These are phyloP conservation scores for Lindbergichthys nudifrons DNA, from an alignment of 2,797 vertebrate genomes.

Conservation along the genomic window DNA sequence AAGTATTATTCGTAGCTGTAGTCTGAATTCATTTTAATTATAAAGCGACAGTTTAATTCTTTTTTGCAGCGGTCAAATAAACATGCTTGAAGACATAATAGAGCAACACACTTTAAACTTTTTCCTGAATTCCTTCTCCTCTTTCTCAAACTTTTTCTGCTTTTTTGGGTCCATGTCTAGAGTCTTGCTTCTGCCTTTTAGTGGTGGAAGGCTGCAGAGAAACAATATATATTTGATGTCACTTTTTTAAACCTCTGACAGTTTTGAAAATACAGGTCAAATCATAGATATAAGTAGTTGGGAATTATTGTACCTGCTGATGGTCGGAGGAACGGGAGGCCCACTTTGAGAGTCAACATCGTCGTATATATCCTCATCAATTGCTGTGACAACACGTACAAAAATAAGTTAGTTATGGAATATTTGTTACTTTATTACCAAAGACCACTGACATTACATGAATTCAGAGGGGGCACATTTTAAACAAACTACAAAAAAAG, in stretches of 20 bases:
- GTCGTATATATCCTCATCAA: slow-evolving; percentile 77
- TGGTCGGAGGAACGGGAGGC: slow-evolving; percentile 55
- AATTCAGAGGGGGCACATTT: background rate
- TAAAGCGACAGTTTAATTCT: background rate
- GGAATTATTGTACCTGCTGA: slow-evolving; percentile 58
- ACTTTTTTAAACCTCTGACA: background rate
- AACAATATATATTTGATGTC: background rate
- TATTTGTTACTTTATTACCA: background rate
- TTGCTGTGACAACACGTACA: slow-evolving; percentile 26
- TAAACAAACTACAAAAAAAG: background rate
- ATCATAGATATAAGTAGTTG: background rate
- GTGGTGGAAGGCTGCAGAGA: slow-evolving; percentile 61
- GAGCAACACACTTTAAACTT: slow-evolving; percentile 90
- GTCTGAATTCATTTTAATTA: background rate
- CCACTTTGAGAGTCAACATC: slow-evolving; percentile 71
- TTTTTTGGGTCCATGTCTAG: slow-evolving; percentile 87
- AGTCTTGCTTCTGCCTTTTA: slow-evolving; percentile 68
- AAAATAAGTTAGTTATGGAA: background rate
- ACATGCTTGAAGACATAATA: background rate
- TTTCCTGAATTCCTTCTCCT: slow-evolving; percentile 95
- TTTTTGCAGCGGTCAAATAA: background rate
- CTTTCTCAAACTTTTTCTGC: slow-evolving; percentile 91
- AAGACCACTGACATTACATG: background rate
- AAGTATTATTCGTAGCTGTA: background rate
- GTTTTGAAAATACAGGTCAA: background rate